Evolutionary conservation across 2,888 invertebrate species (phyloP).

Genomic region (Netelia virgata): DNA sequence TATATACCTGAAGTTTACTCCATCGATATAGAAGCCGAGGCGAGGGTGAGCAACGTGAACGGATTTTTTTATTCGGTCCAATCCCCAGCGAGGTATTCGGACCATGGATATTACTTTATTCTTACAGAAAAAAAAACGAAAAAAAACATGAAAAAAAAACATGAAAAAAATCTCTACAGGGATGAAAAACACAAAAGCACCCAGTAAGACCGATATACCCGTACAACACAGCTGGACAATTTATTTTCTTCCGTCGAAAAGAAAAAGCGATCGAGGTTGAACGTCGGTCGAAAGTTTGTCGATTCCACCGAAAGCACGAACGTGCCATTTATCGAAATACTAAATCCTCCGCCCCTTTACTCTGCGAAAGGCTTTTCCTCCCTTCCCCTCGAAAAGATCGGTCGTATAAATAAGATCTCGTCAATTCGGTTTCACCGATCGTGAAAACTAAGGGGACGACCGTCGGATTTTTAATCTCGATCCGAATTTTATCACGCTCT

Average conservation of each 20-base stretch:
- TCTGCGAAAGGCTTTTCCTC: slow-evolving; percentile 27
- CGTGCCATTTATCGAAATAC: slow-evolving; percentile 58
- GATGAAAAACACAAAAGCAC: neutral
- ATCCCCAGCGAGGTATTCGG: slow-evolving; percentile 1
- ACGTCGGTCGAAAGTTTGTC: slow-evolving; percentile 55
- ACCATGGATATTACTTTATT: slow-evolving; percentile 58
- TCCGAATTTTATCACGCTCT: neutral
- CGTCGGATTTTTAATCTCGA: neutral
- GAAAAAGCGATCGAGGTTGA: slow-evolving; percentile 1
- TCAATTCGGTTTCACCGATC: slow-evolving; percentile 25
- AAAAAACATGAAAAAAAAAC: neutral
- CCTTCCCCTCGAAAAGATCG: slow-evolving; percentile 1
- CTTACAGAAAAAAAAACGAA: slow-evolving; percentile 25
- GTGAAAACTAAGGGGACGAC: slow-evolving; percentile 32
- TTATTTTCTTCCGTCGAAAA: slow-evolving; percentile 38
- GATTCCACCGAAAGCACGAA: slow-evolving; percentile 61
- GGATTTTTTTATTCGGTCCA: slow-evolving; percentile 55
- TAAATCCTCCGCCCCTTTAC: slow-evolving; percentile 45
- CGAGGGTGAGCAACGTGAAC: slow-evolving; percentile 45
- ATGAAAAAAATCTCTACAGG: slow-evolving; percentile 1
- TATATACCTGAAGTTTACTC: slow-evolving; percentile 34
- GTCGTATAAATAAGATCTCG: slow-evolving; percentile 35
- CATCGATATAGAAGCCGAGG: slow-evolving; percentile 14
- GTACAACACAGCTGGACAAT: slow-evolving; percentile 27
- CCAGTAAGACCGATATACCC: neutral